A percentile compares a stretch with the other conserved stretches of the same genome.
These are phyloP conservation scores for Equus przewalskii DNA, from an alignment of 2,113 vertebrate genomes.

Conservation along the genomic window DNA sequence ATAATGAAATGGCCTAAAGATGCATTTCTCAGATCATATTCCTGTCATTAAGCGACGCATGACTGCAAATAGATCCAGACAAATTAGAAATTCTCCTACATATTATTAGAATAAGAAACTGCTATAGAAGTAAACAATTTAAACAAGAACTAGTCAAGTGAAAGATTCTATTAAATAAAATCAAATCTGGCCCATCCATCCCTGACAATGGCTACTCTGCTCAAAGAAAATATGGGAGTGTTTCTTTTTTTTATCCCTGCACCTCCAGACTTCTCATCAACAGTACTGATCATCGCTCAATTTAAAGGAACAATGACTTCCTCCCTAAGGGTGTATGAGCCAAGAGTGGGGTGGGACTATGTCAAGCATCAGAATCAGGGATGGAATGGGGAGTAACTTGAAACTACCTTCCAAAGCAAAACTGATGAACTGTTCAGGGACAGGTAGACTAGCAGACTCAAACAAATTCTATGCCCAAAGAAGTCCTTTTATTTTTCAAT, in stretches of 20 bases:
- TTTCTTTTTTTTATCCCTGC: background rate
- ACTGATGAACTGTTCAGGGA: background rate
- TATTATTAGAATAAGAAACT: background rate
- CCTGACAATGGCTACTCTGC: background rate
- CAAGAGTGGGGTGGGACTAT: background rate
- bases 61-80: background rate
- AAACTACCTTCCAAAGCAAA: conserved; percentile 27
- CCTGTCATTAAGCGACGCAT: too few species aligned
- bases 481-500: conserved; percentile 18
- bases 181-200: background rate
- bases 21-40: too few species aligned
- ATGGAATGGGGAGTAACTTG: background rate
- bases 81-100: conserved; percentile 11
- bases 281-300: background rate
- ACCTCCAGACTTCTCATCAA: background rate
- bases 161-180: conserved; percentile 56
- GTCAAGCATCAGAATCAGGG: conserved; percentile 14
- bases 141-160: conserved; percentile 18
- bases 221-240: background rate
- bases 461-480: background rate
- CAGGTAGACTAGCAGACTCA: background rate
- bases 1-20: too few species aligned
- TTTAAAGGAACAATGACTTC: conserved; percentile 19
- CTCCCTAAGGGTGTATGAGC: background rate
- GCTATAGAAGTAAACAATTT: conserved; percentile 12